Conservation (phyloP, 2,113 vertebrate species). For the Uria lomvia region DNA sequence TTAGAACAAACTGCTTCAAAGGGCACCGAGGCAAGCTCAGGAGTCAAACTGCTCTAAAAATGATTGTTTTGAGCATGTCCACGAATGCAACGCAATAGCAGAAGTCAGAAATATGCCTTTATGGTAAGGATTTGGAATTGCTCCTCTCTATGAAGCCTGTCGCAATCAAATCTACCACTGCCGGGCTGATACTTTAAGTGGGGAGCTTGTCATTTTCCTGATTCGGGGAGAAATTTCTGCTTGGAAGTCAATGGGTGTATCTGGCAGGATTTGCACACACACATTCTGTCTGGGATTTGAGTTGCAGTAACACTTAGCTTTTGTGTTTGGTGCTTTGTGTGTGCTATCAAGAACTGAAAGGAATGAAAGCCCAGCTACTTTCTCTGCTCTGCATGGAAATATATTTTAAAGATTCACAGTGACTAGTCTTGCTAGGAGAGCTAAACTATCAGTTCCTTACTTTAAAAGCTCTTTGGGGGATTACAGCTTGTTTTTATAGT, state of each 20-base stretch:
- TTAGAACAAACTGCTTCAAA: conserved; percentile 72
- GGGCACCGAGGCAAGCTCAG: conserved; percentile 71
- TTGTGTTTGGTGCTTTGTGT: background rate
- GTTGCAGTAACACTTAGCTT: background rate
- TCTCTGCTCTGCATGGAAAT: background rate
- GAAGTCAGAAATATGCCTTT: background rate
- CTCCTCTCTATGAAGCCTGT: background rate
- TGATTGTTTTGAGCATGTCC: conserved; percentile 33
- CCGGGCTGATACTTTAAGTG: background rate
- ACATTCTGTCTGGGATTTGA: background rate
- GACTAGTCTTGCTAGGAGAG: background rate
- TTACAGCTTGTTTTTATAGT: background rate
- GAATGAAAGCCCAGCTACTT: background rate
- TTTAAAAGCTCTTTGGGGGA: background rate
- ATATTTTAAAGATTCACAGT: background rate
- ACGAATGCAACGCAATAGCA: background rate
- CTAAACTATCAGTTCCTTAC: background rate
- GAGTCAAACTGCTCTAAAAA: conserved; percentile 56
- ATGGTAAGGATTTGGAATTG: background rate
- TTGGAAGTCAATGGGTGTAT: background rate
- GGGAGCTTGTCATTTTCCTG: background rate
- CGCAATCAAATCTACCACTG: background rate
- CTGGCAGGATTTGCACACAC: background rate
- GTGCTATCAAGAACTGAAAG: background rate
- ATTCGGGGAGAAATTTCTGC: background rate